Conservation (phyloP, 2,888 invertebrate species). For the Athalia cordata region DNA sequence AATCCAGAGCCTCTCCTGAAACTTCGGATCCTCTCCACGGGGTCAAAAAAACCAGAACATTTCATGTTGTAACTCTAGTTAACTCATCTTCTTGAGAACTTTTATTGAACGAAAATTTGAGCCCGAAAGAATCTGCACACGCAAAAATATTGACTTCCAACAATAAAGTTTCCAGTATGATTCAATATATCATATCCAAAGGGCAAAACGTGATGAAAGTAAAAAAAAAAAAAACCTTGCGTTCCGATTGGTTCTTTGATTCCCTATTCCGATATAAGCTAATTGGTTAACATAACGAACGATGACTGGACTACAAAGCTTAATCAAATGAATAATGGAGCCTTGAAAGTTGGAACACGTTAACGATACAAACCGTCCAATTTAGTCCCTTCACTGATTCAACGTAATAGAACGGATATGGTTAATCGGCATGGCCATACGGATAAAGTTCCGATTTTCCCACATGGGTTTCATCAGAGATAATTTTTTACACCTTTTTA, state of each 20-base stretch:
- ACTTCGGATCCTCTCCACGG: neutral
- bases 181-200: too few species aligned
- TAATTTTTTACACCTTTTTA: neutral
- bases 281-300: too few species aligned
- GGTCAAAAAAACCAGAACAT: neutral
- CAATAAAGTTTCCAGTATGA: too few species aligned
- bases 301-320: too few species aligned
- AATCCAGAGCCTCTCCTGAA: neutral
- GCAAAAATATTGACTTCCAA: too few species aligned
- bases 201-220: too few species aligned
- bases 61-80: neutral
- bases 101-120: conserved; percentile 7
- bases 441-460: neutral
- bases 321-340: too few species aligned
- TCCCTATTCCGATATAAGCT: too few species aligned
- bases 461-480: neutral
- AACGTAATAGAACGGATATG: neutral
- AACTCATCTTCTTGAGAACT: conserved; percentile 2
- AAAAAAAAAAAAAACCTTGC: too few species aligned
- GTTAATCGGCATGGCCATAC: neutral
- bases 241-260: too few species aligned
- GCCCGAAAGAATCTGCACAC: neutral
- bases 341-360: neutral
- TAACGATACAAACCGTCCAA: conserved; percentile 12
- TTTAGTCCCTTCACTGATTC: neutral